Base-by-base conservation (phyloP, 2,797 vertebrate species). In the Micromesistius poutassou region DNA sequence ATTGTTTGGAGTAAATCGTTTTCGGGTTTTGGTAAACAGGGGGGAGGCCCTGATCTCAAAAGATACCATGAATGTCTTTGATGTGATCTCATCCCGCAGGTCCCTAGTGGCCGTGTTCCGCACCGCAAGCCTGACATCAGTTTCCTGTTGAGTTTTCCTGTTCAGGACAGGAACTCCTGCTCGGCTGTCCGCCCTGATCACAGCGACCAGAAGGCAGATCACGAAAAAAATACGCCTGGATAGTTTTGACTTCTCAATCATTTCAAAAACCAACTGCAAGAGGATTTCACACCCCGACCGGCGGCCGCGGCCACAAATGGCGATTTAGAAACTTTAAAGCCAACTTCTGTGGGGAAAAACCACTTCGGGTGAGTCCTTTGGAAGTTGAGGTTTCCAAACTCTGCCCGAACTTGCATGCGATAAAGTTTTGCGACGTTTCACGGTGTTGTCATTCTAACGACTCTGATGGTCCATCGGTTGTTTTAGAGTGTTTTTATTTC, bases 81-180 rank as follows among this genome's bases (percentile, higher is more conserved):
- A 42, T 42, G 40, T 16, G 13, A 42, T 16, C 12, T 42, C 12
- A 42, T 42, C 35, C 82, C 50, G 30, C 22, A 30, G 31, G 73
- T 72, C 77, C 91, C 92, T 84, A 74, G 83, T 40, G 91, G 91
- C 83, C 77, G 79, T 74, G 31, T 4, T 19, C 1, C 1, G 88
- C 78, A 88, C 73, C 73, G 87, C 90, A 85, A 83, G 78, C 66
- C 36, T 2, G 80, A 38, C 77, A 76, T 1, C 42, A 81, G 87
- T 83, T 91, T 93, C 90, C 92, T 91, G 90, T 88, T 72, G 88
- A 90, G 86, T 93, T 90, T 93, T 89, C 93, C 92, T 92, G 91
- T 87, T 86, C 87, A 86, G 90, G 92, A 93, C 93, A 92, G 93
- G 93, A 95, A 94, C 94, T 93, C 91, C 92, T n/a, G 62, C 90